These are phyloP conservation scores for Noctua pronuba DNA, from an alignment of 2,888 invertebrate genomes.

Conservation along the genomic window DNA sequence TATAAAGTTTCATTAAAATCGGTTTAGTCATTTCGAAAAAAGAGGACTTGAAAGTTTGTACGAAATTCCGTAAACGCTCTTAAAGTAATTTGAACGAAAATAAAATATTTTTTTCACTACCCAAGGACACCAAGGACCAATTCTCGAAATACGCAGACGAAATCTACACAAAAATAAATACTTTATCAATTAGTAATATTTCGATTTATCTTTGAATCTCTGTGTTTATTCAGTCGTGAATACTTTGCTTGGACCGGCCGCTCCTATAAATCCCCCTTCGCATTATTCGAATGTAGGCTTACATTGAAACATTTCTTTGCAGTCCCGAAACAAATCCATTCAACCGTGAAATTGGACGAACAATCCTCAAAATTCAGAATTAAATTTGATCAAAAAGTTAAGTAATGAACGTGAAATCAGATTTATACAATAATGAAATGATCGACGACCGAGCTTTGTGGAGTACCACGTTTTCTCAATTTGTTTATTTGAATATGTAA, in stretches of 20 bases:
- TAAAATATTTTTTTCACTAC: not conserved
- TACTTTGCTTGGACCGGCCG: constrained; percentile 77
- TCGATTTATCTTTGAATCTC: constrained; percentile 68
- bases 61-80: no score
- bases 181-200: constrained; percentile 71
- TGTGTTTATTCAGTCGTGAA: constrained; percentile 81
- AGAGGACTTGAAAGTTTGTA: no score
- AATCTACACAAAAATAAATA: constrained; percentile 59
- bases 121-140: constrained; percentile 16
- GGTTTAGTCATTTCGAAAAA: no score
- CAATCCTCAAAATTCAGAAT: constrained; percentile 85
- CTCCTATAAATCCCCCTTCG: constrained; percentile 82
- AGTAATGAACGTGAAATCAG: constrained; percentile 83
- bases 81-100: not conserved
- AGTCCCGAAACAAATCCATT: constrained; percentile 86
- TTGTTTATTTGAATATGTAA: constrained; percentile 30
- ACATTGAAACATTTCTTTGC: constrained; percentile 87
- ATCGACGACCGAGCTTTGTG: constrained; percentile 42
- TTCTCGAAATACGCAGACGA: constrained; percentile 17
- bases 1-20: no score
- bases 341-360: constrained; percentile 86
- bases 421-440: constrained; percentile 69
- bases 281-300: constrained; percentile 85
- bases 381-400: constrained; percentile 87
- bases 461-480: constrained; percentile 38